Evolutionary conservation across 1,140 invertebrate genomes (phyloP), one percentile per base, ranked within the genome.

Genomic region (Diachasmimorpha longicaudata): DNA sequence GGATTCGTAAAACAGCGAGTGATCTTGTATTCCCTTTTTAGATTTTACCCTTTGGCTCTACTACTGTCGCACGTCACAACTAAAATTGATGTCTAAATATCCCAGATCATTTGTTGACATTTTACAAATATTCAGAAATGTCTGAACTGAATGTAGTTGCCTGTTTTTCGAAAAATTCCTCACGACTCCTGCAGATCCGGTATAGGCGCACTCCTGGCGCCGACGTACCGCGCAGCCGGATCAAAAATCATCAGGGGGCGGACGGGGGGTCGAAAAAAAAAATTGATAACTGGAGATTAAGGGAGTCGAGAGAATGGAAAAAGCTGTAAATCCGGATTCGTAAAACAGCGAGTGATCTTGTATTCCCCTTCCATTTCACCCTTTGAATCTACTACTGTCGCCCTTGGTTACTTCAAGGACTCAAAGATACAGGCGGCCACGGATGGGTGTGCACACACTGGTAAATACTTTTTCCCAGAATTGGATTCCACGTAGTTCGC

Each of bases 381-480:
- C 31, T 31, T 31, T 31, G 31, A 6, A 31, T 31, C 31, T 31
- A 31, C 31, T 31, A 31, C 31, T 13, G 23, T 19, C 19, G 23
- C 58, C 14, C 23, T 63, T 52, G 48, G 19, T 63, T 25, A 31
- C 9, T 25, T 25, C 58, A 25, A 63, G 58, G 58, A 63, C 58
- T n/a, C 8, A 25, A 3, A 25, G 9, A 19, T 31, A 63, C 19
- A 13, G 48, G 14, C 48, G 48, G 23, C 10, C 21, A 23, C 23
- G 23, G 58, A 31, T 25, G n/a, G 31, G 1, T 68, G 36, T 13
- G 16, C 25, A 39, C 36, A 39, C 66, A 10, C 36, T 68, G 66
- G 66, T 68, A 37, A 68, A 68, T 10, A 68, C 66, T 68, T 39
- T 39, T 39, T 14, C 58, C 58, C 21, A 39, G 66, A 68, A 68